phyloP scores from a whole-genome alignment of 2,888 invertebrate genomes.

The Phorcus lineatus region DNA sequence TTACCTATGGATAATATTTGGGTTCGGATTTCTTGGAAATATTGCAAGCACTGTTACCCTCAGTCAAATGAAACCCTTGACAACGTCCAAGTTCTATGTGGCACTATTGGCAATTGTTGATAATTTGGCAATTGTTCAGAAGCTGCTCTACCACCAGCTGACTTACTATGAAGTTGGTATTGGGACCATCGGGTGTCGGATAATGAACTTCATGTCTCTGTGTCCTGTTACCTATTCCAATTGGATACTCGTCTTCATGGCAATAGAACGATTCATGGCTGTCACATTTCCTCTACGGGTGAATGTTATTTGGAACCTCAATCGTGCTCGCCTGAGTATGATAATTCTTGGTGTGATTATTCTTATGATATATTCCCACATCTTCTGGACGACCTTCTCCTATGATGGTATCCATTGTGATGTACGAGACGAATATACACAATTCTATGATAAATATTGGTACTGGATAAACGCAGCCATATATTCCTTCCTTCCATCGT shows the following conservation, averaged over 20 bases:
- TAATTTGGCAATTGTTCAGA: slow-evolving; percentile 17
- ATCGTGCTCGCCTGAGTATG: slow-evolving; percentile 13
- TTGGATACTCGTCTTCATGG: slow-evolving; percentile 29
- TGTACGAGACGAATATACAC: neutral
- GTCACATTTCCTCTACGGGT: slow-evolving; percentile 13
- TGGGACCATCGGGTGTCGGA: neutral
- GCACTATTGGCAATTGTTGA: slow-evolving; percentile 27
- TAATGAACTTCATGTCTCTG: neutral
- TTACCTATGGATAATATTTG: slow-evolving; percentile 29
- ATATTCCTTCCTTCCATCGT: slow-evolving; percentile 41
- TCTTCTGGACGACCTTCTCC: slow-evolving; percentile 19
- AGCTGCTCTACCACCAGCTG: slow-evolving; percentile 11
- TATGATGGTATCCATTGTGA: neutral
- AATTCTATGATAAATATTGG: slow-evolving; percentile 29
- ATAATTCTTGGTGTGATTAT: slow-evolving; percentile 8
- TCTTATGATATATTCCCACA: slow-evolving; percentile 3
- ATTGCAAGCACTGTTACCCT: slow-evolving; percentile 23
- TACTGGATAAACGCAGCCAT: slow-evolving; percentile 37
- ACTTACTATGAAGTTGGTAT: slow-evolving; percentile 7
- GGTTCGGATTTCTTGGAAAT: slow-evolving; percentile 25
- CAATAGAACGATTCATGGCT: slow-evolving; percentile 29
- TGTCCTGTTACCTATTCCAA: slow-evolving; percentile 6
- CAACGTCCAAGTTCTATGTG: slow-evolving; percentile 20
- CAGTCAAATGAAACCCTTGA: slow-evolving; percentile 25
- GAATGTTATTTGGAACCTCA: slow-evolving; percentile 14